A percentile compares a stretch with the other conserved stretches of the same genome.
Conservation (phyloP, 1,140 invertebrate species). For the Drosophila kepulauana region DNA sequence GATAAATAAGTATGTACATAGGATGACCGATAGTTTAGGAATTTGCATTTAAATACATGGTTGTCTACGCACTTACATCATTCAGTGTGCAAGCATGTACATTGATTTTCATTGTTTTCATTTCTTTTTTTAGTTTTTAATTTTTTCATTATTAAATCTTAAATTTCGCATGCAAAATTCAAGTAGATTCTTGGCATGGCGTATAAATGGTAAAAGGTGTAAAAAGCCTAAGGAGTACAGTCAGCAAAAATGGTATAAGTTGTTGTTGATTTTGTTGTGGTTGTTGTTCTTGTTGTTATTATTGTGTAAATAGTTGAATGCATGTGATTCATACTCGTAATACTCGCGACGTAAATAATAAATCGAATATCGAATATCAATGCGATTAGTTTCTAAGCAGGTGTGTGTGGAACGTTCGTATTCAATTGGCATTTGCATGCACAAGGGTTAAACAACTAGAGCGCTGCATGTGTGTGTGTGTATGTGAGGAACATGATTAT, state of each 20-base stretch:
- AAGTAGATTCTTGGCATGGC: conserved; percentile 6
- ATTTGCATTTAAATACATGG: conserved; percentile 21
- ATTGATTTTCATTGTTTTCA: conserved; percentile 2
- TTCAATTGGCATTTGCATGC: conserved; percentile 32
- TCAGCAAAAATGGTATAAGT: conserved; percentile 83
- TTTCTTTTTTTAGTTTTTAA: background rate
- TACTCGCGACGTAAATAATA: conserved; percentile 13
- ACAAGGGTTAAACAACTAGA: conserved; percentile 37
- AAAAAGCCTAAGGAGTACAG: conserved; percentile 82
- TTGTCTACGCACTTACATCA: conserved; percentile 22
- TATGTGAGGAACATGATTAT: conserved; percentile 34
- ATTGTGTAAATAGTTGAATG: conserved; percentile 67
- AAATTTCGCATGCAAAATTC: conserved; percentile 16
- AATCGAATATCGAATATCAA: conserved; percentile 11
- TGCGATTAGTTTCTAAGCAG: conserved; percentile 16
- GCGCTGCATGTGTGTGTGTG: conserved; percentile 13
- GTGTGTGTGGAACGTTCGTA: conserved; percentile 36
- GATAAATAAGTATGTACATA: conserved; percentile 2
- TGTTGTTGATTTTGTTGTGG: conserved; percentile 43
- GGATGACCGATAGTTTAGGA: conserved; percentile 23
- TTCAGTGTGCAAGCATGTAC: conserved; percentile 6
- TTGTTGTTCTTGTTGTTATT: conserved; percentile 27
- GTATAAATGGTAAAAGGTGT: conserved; percentile 78
- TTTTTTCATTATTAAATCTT: conserved; percentile 6
- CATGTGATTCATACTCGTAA: conserved; percentile 26